A percentile compares a stretch with the other conserved stretches of the same genome.
These are phyloP conservation scores for Podotricha telesiphe DNA, from an alignment of 2,888 invertebrate genomes.

Conservation along the genomic window DNA sequence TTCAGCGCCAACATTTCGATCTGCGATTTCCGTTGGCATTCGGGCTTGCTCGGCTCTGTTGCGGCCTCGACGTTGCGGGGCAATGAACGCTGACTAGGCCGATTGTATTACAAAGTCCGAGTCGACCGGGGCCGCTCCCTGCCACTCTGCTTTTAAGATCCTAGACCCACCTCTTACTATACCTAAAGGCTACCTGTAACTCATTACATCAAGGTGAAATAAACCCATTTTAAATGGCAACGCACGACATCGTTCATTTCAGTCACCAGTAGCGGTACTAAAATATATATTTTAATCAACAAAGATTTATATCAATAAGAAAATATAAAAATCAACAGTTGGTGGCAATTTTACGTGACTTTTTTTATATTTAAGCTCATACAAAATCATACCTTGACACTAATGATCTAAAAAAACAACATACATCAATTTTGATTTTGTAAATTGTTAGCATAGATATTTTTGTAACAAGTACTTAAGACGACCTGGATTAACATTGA, in stretches of 20 bases:
- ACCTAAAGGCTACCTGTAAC: constrained; percentile 67
- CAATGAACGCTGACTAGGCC: constrained; percentile 83
- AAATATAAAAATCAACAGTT: not conserved
- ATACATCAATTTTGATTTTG: constrained; percentile 2
- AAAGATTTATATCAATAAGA: not conserved
- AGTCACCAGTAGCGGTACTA: constrained; percentile 1
- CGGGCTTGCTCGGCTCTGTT: constrained; percentile 55
- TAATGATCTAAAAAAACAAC: constrained; percentile 11
- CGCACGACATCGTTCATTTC: constrained; percentile 35
- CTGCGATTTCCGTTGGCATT: constrained; percentile 63
- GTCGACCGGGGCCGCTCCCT: constrained; percentile 76
- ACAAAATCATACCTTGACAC: constrained; percentile 17
- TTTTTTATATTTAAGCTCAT: not conserved
- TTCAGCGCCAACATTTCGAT: constrained; percentile 44
- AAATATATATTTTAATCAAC: not conserved
- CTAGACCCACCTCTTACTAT: constrained; percentile 78
- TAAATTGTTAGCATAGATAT: not conserved
- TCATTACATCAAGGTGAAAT: constrained; percentile 77
- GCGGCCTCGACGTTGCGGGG: constrained; percentile 76
- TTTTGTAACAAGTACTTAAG: not conserved
- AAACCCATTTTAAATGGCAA: constrained; percentile 50
- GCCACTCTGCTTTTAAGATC: constrained; percentile 78
- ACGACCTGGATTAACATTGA: not conserved
- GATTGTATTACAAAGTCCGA: constrained; percentile 83
- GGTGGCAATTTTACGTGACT: not conserved